Conservation (phyloP, 2,888 invertebrate genomes). For the Horisme vitalbata region DNA sequence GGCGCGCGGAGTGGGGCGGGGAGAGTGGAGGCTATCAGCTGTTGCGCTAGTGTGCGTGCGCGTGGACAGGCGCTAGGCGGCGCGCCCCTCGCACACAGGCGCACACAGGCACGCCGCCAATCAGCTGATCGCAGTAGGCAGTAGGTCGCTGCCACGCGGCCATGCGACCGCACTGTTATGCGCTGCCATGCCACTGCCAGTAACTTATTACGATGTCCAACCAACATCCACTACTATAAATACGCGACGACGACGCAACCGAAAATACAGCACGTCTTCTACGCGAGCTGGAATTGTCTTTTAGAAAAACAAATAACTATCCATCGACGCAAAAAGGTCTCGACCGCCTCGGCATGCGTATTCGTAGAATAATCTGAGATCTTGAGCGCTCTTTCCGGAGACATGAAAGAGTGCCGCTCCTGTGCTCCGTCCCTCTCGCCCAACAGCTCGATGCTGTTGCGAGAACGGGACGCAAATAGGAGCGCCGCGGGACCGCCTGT, state of each 20-base stretch:
- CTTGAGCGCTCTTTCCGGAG: constrained; percentile 62
- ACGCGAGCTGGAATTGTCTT: constrained; percentile 10
- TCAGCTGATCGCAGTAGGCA: constrained; percentile 76
- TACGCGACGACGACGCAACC: constrained; percentile 2
- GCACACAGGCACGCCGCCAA: constrained; percentile 47
- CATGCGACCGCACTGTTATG: constrained; percentile 16
- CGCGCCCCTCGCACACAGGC: constrained; percentile 41
- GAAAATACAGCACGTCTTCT: constrained; percentile 5
- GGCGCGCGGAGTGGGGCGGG: neutral
- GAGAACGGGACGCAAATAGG: constrained; percentile 28
- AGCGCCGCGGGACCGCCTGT: constrained; percentile 54
- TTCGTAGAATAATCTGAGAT: constrained; percentile 54
- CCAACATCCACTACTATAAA: constrained; percentile 9
- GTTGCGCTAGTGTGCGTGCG: constrained; percentile 41
- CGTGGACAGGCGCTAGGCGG: constrained; percentile 34
- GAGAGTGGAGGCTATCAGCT: constrained; percentile 44
- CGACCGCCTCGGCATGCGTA: constrained; percentile 24
- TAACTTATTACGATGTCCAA: constrained; percentile 18
- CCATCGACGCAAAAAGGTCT: constrained; percentile 24
- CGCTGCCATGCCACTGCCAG: constrained; percentile 27
- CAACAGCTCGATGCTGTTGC: constrained; percentile 22
- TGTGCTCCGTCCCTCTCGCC: constrained; percentile 45
- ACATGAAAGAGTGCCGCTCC: constrained; percentile 69
- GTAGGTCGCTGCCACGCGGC: constrained; percentile 53
- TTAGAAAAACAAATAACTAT: constrained; percentile 12